These are phyloP conservation scores for Saxidomus purpurata DNA, from an alignment of 1,140 invertebrate species.

Conservation along the genomic window DNA sequence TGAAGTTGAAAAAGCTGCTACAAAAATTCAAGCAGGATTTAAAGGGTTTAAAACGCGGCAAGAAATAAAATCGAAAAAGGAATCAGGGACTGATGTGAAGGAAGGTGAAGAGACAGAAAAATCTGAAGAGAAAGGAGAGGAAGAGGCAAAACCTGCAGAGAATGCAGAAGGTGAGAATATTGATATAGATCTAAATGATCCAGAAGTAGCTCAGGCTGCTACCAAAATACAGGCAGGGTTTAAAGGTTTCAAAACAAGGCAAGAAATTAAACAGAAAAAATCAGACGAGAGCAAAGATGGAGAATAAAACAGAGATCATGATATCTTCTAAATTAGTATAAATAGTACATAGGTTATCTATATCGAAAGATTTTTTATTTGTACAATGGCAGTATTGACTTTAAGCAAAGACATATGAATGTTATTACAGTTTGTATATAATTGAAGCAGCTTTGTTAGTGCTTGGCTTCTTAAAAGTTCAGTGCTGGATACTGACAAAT, in stretches of 20 bases:
- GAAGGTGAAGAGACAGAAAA: conserved; percentile 1
- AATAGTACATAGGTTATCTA: too few relatives aligned
- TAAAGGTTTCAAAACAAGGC: conserved; percentile 74
- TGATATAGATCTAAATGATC: conserved; percentile 79
- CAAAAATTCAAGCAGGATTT: conserved; percentile 81
- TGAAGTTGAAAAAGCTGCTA: conserved; percentile 74
- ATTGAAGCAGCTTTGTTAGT: too few relatives aligned
- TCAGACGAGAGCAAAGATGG: conserved; percentile 39
- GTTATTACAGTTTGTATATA: too few relatives aligned
- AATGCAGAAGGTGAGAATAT: conserved; percentile 63
- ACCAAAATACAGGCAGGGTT: conserved; percentile 82
- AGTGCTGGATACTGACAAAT: too few relatives aligned
- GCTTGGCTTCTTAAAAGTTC: too few relatives aligned
- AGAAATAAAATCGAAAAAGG: conserved; percentile 64
- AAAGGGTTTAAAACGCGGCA: conserved; percentile 71
- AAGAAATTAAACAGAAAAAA: conserved; percentile 68
- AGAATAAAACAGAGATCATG: not conserved
- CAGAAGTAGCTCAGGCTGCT: conserved; percentile 76
- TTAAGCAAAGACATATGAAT: too few relatives aligned
- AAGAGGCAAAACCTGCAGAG: conserved; percentile 5
- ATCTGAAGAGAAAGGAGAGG: conserved; percentile 3
- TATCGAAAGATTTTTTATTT: too few relatives aligned
- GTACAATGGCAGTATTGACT: not conserved
- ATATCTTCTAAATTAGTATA: too few relatives aligned
- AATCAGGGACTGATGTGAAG: conserved; percentile 18